Evolutionary conservation across 2,113 vertebrate species (phyloP), one percentile per base, ranked within the genome.

Genomic region (Neolamprologus cancellatus): DNA sequence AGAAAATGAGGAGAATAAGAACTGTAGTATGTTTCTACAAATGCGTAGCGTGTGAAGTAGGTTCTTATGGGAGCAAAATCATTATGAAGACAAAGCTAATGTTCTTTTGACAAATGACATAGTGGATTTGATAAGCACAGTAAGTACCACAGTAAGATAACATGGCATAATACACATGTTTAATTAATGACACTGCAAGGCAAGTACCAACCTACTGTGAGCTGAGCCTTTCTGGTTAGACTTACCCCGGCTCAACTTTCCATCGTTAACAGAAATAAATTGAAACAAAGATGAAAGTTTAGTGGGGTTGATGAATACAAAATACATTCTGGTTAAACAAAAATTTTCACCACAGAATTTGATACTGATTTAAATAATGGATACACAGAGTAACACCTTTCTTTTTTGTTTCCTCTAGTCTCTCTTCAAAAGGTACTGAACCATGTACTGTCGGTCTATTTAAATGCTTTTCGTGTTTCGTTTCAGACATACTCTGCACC

Each of bases 131-230:
- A 90, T 81, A 79, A 89, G 89, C 41, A 53, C 78, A 88, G 25
- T 28, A 83, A 81, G 81, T 52, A 66, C 78, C 89, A 87, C 66
- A 84, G 78, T 46, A 76, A 79, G 84, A 87, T 84, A 93, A 88
- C 88, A 89, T 88, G 87, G 69, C 36, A 69, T 91, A 90, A 87
- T 88, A 90, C 89, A 93, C 80, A 82, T 87, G 89, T 94, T 93
- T 91, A 92, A 94, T 94, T 91, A 91, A 89, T 84, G 79, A 83
- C 84, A 53, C 61, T 11, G 86, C 78, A 89, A 91, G 89, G 88
- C 86, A 90, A 90, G 82, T 55, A 53, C 87, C 76, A 84, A 34
- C 84, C 79, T 85, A 88, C 81, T 52, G 81, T 57, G 83, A 61
- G 78, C 55, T 82, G 84, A 81, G 59, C 69, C 83, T 89, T 88